Evolutionary conservation across 1,140 invertebrate species (phyloP), one percentile per base, ranked within the genome.

Genomic region (Plutomurus gul): DNA sequence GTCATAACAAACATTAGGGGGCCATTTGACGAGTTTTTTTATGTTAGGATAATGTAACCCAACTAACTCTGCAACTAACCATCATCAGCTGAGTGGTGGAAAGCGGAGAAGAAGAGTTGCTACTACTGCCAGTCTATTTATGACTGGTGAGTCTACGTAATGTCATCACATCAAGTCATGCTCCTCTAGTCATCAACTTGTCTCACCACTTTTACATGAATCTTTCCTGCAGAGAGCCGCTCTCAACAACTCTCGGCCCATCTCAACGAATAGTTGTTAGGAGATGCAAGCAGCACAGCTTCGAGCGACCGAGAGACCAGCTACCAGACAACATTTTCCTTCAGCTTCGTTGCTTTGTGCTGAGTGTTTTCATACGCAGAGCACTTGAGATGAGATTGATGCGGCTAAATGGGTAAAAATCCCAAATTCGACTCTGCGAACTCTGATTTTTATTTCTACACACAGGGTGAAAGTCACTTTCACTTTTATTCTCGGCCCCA

Each of bases 1-100:
- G 56, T 65, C 56, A 65, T 65, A 65, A 65, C 56, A 65, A 65
- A 65, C 56, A 65, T 65, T 65, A 65, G 56, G 56, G 56, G 56
- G 56, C 27, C 27, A 65, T 65, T 65, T 65, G 56, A 65, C 56
- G 56, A 65, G 56, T 65, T 65, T 65, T n/a, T 65, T 65, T 30
- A 65, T 65, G 56, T 36, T 65, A 65, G 56, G 30, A 33, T 65
- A 65, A 65, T 65, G 56, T 27, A 33, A 65, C 56, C 36, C 56
- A 65, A 65, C 56, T 65, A 65, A 65, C 56, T 65, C 56, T 18
- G 56, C 36, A 65, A 65, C 56, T 65, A 65, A 65, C 13, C 16
- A 25, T n/a, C n/a, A n/a, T n/a, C n/a, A n/a, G n/a, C n/a, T n/a
- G n/a, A n/a, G n/a, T n/a, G 6, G 56, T n/a, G 30, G 16, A 65